Percentiles rank a stretch among this genome's conserved stretches.
phyloP scores from a whole-genome alignment of 2,888 invertebrate genomes.

The Drosophila recens region DNA sequence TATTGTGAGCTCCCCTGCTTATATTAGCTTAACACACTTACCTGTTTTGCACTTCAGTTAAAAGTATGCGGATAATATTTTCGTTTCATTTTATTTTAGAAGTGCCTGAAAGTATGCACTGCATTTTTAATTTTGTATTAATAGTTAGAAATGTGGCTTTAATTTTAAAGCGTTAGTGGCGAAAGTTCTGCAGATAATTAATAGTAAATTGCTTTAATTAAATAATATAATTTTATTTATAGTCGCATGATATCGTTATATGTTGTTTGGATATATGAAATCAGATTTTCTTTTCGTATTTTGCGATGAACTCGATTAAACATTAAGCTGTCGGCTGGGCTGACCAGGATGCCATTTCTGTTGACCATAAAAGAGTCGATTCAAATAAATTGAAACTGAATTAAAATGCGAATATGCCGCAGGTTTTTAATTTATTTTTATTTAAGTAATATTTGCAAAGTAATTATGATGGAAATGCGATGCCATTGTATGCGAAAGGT shows the following conservation, averaged over 20 bases:
- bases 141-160: background rate
- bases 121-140: background rate
- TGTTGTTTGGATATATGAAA: background rate
- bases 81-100: background rate
- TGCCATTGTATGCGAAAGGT: background rate
- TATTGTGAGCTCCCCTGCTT: background rate
- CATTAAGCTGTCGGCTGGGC: conserved; percentile 13
- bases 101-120: background rate
- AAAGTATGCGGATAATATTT: background rate
- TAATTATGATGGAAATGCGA: conserved; percentile 27
- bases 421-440: conserved; percentile 5
- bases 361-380: conserved; percentile 6
- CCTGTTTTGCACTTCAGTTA: background rate
- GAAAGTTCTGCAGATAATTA: background rate
- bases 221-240: background rate
- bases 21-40: conserved; percentile 6
- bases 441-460: conserved; percentile 18
- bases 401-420: background rate
- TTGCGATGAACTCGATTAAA: conserved; percentile 46
- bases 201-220: background rate
- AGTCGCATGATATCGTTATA: background rate
- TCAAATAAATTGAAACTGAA: background rate
- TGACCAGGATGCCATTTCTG: conserved; percentile 30
- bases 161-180: background rate
- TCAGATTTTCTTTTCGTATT: conserved; percentile 20